Conservation (phyloP, 2,888 invertebrate genomes). For the Mesorhabditis belari region DNA sequence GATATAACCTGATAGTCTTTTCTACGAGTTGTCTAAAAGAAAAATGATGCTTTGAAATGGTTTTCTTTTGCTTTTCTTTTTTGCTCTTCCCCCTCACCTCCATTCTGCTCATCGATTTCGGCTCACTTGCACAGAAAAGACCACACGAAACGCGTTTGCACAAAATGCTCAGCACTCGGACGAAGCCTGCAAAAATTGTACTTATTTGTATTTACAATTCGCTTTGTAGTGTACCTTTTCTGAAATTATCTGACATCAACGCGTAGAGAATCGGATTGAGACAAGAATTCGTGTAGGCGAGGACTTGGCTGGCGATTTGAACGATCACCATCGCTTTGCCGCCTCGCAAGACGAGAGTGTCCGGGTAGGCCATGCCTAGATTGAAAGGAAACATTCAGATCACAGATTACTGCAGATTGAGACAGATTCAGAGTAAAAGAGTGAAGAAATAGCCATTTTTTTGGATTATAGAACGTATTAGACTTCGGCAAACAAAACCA, state of each 20-base stretch:
- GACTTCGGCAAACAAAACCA: no score
- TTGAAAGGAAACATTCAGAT: no score
- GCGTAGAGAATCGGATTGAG: conserved; percentile 90
- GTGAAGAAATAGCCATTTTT: no score
- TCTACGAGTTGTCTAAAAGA: background rate
- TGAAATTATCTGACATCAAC: conserved; percentile 85
- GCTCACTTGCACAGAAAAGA: conserved; percentile 13
- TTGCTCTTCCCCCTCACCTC: no score
- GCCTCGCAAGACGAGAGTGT: conserved; percentile 41
- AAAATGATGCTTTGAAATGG: background rate
- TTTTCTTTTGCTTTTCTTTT: no score
- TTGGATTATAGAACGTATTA: no score
- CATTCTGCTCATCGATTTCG: conserved; percentile 5
- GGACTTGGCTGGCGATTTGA: conserved; percentile 48
- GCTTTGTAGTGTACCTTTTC: conserved; percentile 66
- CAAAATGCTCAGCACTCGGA: conserved; percentile 18
- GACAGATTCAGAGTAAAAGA: no score
- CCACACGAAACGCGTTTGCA: conserved; percentile 18
- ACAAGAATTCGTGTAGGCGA: conserved; percentile 85
- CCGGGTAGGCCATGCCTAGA: conserved; percentile 44
- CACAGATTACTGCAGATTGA: no score
- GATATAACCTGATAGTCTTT: background rate
- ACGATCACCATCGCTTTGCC: conserved; percentile 45
- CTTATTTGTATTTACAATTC: no score
- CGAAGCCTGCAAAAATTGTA: conserved; percentile 18